Evolutionary conservation across 2,888 invertebrate species (phyloP), one percentile per base, ranked within the genome.

Genomic region (Pseudoips prasinana): DNA sequence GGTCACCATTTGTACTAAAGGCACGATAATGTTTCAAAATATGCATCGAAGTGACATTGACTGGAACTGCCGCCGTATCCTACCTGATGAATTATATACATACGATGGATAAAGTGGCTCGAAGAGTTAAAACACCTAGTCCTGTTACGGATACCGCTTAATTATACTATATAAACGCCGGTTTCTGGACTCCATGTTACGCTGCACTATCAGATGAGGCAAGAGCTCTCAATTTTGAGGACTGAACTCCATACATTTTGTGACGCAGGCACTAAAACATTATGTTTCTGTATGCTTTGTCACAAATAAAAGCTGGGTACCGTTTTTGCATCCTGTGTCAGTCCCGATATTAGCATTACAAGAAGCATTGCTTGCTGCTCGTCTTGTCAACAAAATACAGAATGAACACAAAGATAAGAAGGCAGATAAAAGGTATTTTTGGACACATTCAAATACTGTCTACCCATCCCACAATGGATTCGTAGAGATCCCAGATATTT

Each of bases 21-120:
- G 43, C 7, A 39, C 32, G 28, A 48, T 54, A 2, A 33, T 57
- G n/a, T 23, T 57, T 2, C 51, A 48, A 32, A 29, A 48, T 5
- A 28, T 39, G 1, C 44, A 41, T 37, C 26, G 23, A 8, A 10
- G 7, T 3, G 37, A 39, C n/a, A 17, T 45, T 0, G 28, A 22
- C 1, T 52, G 47, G 47, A 37, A 46, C 5, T 8, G n/a, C n/a
- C n/a, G 19, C 20, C 18, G 18, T 10, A 28, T 29, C 7, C 18
- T 3, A 7, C 8, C 7, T 8, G 7, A 17, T 9, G 24, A 17
- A n/a, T n/a, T n/a, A n/a, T n/a, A 9, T 8, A 23, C 1, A 18
- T 7, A 7, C 20, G 17, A 3, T 33, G 27, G 33, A 18, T 23
- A 7, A 23, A n/a, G 7, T 22, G 22, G 22, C 7, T n/a, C 7